phyloP scores from a whole-genome alignment of 2,888 invertebrate species.

The Aleiodes testaceus region DNA sequence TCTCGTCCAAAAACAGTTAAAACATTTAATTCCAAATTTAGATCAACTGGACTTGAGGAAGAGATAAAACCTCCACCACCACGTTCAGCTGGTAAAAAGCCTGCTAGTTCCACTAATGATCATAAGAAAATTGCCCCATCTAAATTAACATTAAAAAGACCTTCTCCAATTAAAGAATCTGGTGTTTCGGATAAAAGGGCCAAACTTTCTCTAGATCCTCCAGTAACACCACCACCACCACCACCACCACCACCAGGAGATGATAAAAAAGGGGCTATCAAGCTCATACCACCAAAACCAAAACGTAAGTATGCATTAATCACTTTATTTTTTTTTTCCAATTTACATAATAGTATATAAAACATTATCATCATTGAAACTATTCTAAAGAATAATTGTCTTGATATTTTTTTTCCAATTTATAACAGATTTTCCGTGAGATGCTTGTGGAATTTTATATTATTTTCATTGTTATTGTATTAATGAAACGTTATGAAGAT shows the following conservation, averaged over 20 bases:
- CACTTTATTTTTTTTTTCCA: not conserved
- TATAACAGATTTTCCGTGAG: too few relatives aligned
- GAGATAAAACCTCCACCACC: slow-evolving; percentile 91
- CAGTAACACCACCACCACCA: slow-evolving; percentile 58
- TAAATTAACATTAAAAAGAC: slow-evolving; percentile 73
- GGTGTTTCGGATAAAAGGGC: slow-evolving; percentile 83
- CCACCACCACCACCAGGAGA: slow-evolving; percentile 65
- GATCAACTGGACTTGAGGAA: slow-evolving; percentile 92
- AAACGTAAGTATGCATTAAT: slow-evolving; percentile 85
- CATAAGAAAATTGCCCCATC: slow-evolving; percentile 70
- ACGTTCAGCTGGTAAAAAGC: slow-evolving; percentile 79
- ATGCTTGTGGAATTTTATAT: too few relatives aligned
- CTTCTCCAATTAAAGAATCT: slow-evolving; percentile 69
- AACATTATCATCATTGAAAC: slow-evolving; percentile 31
- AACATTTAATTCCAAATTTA: slow-evolving; percentile 91
- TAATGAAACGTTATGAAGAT: too few relatives aligned
- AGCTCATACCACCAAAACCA: slow-evolving; percentile 90
- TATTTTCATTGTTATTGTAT: too few relatives aligned
- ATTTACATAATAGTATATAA: not conserved
- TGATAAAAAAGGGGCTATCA: slow-evolving; percentile 87
- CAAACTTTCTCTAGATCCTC: slow-evolving; percentile 74
- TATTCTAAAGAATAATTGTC: not conserved
- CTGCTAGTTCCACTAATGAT: slow-evolving; percentile 62
- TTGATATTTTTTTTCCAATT: slow-evolving; percentile 27
- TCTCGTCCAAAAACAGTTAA: slow-evolving; percentile 92